A percentile compares a stretch with the other conserved stretches of the same genome.
These are phyloP conservation scores for Ochotona princeps DNA, from an alignment of 2,113 vertebrate species.

Conservation along the genomic window DNA sequence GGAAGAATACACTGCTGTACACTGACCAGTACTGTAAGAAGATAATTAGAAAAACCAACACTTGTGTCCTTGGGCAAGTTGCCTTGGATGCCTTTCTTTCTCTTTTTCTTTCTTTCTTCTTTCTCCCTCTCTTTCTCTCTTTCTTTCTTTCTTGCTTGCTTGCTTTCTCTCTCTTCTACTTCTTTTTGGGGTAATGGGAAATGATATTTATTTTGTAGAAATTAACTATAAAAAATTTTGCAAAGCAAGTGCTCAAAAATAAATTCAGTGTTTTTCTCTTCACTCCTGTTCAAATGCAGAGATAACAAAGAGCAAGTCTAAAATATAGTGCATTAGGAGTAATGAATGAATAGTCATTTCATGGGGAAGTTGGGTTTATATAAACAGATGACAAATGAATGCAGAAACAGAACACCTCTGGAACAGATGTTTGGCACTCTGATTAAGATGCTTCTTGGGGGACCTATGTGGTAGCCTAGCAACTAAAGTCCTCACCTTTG, in stretches of 20 bases:
- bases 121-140: no score
- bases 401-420: not conserved
- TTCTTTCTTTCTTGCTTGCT: no score
- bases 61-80: not conserved
- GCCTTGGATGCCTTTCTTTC: no score
- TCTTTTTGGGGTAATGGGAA: not conserved
- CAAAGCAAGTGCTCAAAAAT: not conserved
- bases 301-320: not conserved
- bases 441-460: no score
- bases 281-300: not conserved
- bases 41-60: slow-evolving; percentile 6
- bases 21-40: not conserved
- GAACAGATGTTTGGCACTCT: no score
- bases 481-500: no score
- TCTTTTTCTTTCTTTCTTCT: no score
- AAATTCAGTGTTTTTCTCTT: not conserved
- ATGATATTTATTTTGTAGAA: slow-evolving; percentile 29
- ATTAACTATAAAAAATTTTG: slow-evolving; percentile 45
- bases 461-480: no score
- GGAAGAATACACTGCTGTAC: not conserved
- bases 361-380: not conserved
- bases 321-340: not conserved
- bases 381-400: slow-evolving; percentile 14
- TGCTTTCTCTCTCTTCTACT: no score
- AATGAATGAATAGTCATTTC: not conserved